Percentiles rank a stretch among this genome's conserved stretches.
Evolutionary conservation across 2,888 invertebrate genomes (phyloP).

Genomic region (Geophilus truncorum): DNA sequence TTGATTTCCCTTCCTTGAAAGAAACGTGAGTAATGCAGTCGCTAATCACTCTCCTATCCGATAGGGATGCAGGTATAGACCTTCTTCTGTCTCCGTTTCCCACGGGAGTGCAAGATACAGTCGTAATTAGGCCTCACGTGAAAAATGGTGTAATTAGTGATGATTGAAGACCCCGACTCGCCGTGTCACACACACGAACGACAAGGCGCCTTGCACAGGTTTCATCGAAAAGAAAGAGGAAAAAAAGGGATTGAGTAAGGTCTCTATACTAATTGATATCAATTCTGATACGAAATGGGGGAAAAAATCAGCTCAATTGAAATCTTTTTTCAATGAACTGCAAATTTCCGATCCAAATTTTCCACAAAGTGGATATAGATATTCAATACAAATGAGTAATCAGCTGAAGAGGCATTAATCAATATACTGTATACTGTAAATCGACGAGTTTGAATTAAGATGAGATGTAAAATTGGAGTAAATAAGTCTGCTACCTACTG

Average conservation of each 20-base stretch:
- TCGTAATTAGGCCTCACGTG: constrained; percentile 30
- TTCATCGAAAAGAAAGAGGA: not conserved
- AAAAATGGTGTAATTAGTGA: constrained; percentile 32
- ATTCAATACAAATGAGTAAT: too few relatives aligned
- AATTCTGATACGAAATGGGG: not conserved
- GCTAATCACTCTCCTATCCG: not conserved
- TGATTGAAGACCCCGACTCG: constrained; percentile 15
- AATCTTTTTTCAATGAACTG: not conserved
- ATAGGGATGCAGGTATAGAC: not conserved
- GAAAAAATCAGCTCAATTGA: too few relatives aligned
- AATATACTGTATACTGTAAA: too few relatives aligned
- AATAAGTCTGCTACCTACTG: too few relatives aligned
- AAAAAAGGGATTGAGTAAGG: not conserved
- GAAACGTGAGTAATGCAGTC: not conserved
- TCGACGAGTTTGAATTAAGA: too few relatives aligned
- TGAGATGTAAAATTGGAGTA: too few relatives aligned
- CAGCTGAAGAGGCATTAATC: too few relatives aligned
- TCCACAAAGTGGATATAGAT: too few relatives aligned
- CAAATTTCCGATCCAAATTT: too few relatives aligned
- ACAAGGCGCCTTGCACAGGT: not conserved
- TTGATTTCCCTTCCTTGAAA: not conserved
- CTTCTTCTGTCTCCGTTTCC: not conserved
- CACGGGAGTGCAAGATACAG: constrained; percentile 18
- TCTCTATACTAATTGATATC: not conserved
- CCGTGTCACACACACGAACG: constrained; percentile 3